Base-by-base conservation (phyloP, 2,113 vertebrate species). In the Rhegmatorhina hoffmannsi region DNA sequence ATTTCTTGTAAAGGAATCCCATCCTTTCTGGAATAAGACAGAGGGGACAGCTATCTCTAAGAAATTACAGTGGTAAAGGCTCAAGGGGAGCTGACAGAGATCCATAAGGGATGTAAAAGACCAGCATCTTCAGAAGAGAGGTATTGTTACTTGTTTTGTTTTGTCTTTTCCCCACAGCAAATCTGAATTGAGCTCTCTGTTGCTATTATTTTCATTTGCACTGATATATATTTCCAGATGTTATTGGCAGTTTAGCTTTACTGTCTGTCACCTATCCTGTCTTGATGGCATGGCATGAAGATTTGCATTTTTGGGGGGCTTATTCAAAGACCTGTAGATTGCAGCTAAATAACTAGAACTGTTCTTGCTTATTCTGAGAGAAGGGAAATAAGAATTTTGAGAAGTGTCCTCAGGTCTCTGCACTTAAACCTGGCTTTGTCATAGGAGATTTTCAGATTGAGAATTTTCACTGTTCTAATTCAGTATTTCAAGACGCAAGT, bases 401-500 rank as follows among this genome's bases (percentile, higher is more conserved):
- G 5, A 6, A 17, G 9, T 24, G 14, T 50, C 56, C 40, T 85
- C 17, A 46, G 26, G 11, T 63, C n/a, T 73, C 43, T 52, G 21
- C 47, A 40, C 38, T 83, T 89, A 70, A 93, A 68, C 46, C 17
- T 55, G 58, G 24, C 14, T 90, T 90, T 84, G 11, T n/a, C 16
- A 34, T 17, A 40, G 52, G 28, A 56, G 28, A 52, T 86, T 81
- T 91, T 78, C 68, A 64, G 53, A 69, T n/a, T 62, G 59, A 55
- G 79, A 77, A 60, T 80, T 80, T 89, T 87, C 59, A 73, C 33
- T 77, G 20, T 67, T 93, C 73, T 75, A 66, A 89, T 84, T 89
- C 83, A 76, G 44, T 81, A 53, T 92, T 93, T 87, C 68, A 78
- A 86, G 88, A 86, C 38, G 43, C 28, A 49, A 86, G 83, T 92